Evolutionary conservation across 2,113 vertebrate genomes (phyloP).

Genomic region (Melanocharis versteri): DNA sequence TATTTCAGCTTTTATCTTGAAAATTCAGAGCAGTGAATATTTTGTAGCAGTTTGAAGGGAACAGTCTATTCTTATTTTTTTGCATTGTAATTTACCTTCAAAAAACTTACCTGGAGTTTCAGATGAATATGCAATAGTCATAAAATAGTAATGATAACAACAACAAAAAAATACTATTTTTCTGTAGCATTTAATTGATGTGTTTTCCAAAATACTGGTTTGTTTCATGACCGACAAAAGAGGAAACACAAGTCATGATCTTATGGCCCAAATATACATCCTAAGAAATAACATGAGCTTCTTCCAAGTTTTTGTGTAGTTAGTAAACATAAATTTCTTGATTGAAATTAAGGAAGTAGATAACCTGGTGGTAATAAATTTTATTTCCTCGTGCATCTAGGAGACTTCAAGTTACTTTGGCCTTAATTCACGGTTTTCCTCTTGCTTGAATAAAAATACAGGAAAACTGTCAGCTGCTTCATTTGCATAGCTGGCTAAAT

Average conservation of each 20-base stretch:
- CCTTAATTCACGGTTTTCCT: background rate
- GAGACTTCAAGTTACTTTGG: background rate
- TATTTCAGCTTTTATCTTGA: background rate
- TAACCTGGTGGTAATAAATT: background rate
- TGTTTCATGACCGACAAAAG: background rate
- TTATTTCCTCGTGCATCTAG: background rate
- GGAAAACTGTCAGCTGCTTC: background rate
- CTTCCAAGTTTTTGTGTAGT: background rate
- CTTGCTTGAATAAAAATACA: background rate
- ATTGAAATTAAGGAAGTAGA: background rate
- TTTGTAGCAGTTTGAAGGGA: background rate
- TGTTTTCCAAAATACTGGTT: background rate
- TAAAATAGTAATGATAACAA: background rate
- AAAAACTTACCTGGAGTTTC: background rate
- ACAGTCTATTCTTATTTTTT: background rate
- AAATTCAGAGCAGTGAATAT: background rate
- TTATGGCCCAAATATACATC: accelerated
- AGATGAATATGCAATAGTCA: background rate
- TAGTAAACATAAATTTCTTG: background rate
- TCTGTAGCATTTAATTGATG: background rate
- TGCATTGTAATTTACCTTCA: background rate
- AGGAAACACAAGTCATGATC: background rate
- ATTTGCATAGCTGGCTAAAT: background rate
- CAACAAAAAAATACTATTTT: background rate
- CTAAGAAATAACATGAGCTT: background rate